Base-by-base conservation (phyloP, 2,113 vertebrate genomes). In the Serilophus lunatus region DNA sequence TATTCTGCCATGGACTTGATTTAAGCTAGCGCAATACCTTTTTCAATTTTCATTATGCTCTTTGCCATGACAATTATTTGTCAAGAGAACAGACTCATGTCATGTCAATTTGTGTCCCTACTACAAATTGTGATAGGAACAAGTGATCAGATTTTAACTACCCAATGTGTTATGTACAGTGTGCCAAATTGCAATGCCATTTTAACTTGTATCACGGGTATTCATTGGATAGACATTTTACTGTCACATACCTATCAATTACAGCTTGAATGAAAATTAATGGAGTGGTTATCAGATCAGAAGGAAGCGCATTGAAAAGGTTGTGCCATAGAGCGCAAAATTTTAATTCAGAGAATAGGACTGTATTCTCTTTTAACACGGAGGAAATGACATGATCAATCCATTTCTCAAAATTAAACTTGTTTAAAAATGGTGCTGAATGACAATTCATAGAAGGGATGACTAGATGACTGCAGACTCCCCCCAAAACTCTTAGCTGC, bases 41-140 rank as follows among this genome's bases (percentile, higher is more conserved):
- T 94, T 88, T 56, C 82, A 82, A 76, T 94, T 96, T 96, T 95
- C 86, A 93, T 93, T 86, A 94, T 88, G 80, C 60, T 88, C 60
- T 95, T 94, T 92, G 85, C 82, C 49, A 65, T 78, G 79, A 74
- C 71, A 92, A 91, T 88, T 76, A 88, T 96, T 81, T 53, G 49
- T 96, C 93, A 93, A 68, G 60, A 75, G 85, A 95, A 86, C 42
- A 60, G 76, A 68, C 86, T 93, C 60, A 65, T 86, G 85, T 47
- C 40, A 54, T 88, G 86, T 90, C 89, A 82, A 49, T 81, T 93
- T 96, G 76, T 81, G 80, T 90, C 92, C 69, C 76, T 68, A 4
- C 51, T 93, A 76, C 47, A 86, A 88, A 83, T 15, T 93, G 44
- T 81, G 60, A 75, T 88, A 51, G 71, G 56, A 95, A 86, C 20